These are phyloP conservation scores for Syritta pipiens DNA, from an alignment of 2,888 invertebrate species.

Conservation along the genomic window DNA sequence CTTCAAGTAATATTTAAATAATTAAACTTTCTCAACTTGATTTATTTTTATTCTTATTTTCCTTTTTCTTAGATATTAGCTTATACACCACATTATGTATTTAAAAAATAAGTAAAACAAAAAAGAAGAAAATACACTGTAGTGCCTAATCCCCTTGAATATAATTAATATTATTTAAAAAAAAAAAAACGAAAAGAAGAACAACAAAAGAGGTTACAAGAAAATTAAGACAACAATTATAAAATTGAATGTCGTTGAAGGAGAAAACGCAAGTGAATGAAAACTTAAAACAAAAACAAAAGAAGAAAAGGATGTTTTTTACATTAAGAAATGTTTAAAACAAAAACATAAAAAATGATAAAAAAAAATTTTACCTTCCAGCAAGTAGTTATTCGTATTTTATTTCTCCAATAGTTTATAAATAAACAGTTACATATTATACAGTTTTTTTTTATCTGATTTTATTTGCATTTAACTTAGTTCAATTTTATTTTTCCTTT, in stretches of 20 bases:
- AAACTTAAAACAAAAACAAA: constrained; percentile 70
- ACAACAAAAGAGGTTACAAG: constrained; percentile 71
- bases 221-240: constrained; percentile 70
- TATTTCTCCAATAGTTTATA: constrained; percentile 24
- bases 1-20: constrained; percentile 22
- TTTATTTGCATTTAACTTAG: constrained; percentile 53
- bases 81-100: constrained; percentile 67
- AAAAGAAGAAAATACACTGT: constrained; percentile 72
- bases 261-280: constrained; percentile 77
- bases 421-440: constrained; percentile 28
- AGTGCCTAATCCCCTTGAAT: constrained; percentile 73
- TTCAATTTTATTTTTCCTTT: constrained; percentile 70
- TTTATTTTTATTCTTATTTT: constrained; percentile 30
- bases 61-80: constrained; percentile 56
- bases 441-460: constrained; percentile 16
- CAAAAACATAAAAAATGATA: constrained; percentile 22
- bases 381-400: constrained; percentile 69
- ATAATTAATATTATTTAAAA: constrained; percentile 67
- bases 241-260: constrained; percentile 47
- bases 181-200: constrained; percentile 59
- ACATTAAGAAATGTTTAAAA: no score
- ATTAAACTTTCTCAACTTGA: constrained; percentile 8
- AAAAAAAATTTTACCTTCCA: constrained; percentile 75
- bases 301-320: constrained; percentile 53
- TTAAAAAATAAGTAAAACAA: constrained; percentile 61